phyloP scores from a whole-genome alignment of 2,113 vertebrate genomes.

The Microtus montanus region DNA sequence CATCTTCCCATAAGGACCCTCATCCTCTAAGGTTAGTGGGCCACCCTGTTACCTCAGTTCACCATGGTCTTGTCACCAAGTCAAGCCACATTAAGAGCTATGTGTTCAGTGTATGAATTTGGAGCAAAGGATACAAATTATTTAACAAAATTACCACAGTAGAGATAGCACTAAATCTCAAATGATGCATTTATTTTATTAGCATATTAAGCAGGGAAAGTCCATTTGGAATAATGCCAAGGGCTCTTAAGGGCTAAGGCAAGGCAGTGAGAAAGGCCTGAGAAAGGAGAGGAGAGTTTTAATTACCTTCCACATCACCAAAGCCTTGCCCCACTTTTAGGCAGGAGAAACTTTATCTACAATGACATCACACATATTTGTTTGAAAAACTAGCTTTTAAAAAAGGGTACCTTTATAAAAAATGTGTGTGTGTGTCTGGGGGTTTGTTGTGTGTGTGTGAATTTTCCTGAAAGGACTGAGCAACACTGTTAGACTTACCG shows the following conservation, averaged over 20 bases:
- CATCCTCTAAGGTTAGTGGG: neutral
- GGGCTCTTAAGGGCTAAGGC: neutral
- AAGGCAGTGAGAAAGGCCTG: neutral
- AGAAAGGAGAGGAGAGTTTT: too few relatives aligned
- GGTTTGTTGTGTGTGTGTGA: neutral
- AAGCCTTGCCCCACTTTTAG: neutral
- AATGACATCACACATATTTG: neutral
- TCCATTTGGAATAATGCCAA: fast-evolving
- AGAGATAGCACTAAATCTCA: neutral
- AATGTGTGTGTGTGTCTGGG: neutral
- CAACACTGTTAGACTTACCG: neutral
- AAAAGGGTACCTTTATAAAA: neutral
- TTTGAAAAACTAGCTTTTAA: neutral
- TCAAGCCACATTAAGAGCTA: neutral
- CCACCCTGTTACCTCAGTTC: neutral
- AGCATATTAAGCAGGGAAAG: neutral
- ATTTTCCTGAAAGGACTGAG: neutral
- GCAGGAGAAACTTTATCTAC: neutral
- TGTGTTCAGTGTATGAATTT: neutral
- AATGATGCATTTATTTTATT: neutral
- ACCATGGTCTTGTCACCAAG: neutral
- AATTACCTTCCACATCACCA: too few relatives aligned
- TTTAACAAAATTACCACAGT: neutral
- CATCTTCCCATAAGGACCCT: neutral
- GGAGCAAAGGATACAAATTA: neutral